These are phyloP conservation scores for Antheraea yamamai DNA, from an alignment of 2,888 invertebrate genomes.

Conservation along the genomic window DNA sequence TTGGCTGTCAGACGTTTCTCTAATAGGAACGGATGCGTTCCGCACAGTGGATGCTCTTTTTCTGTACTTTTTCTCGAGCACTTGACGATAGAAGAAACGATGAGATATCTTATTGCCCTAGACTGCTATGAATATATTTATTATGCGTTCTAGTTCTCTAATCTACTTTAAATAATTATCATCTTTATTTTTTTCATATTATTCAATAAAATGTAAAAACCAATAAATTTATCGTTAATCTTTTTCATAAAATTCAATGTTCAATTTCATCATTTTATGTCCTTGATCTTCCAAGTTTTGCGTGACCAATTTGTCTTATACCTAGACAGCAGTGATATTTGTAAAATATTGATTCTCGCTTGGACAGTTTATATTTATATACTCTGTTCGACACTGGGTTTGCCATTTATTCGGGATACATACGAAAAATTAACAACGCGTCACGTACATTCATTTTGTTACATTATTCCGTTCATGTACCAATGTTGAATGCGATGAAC, in stretches of 20 bases:
- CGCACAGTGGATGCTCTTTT: conserved; percentile 46
- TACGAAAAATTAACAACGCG: conserved; percentile 45
- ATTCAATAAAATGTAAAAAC: neutral
- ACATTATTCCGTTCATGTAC: conserved; percentile 40
- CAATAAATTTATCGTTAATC: neutral
- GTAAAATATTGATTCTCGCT: conserved; percentile 33
- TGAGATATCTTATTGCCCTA: conserved; percentile 32
- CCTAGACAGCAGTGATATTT: neutral
- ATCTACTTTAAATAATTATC: conserved; percentile 24
- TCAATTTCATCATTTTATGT: neutral
- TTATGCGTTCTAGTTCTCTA: conserved; percentile 42
- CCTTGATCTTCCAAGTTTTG: neutral
- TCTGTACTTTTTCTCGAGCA: conserved; percentile 60
- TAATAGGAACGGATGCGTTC: conserved; percentile 69
- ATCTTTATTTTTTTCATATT: neutral
- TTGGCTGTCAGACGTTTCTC: conserved; percentile 63
- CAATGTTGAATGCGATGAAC: conserved; percentile 45
- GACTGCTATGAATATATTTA: conserved; percentile 38
- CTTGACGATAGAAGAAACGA: conserved; percentile 42
- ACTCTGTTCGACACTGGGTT: neutral
- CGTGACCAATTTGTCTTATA: neutral
- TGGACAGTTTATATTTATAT: conserved; percentile 15
- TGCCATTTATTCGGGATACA: conserved; percentile 14
- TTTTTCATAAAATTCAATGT: neutral
- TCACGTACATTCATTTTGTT: conserved; percentile 35